Evolutionary conservation across 92 coral and sea anemone genomes (phyloP), one percentile per base, ranked within the genome.

Genomic region (Parazoanthus swiftii): DNA sequence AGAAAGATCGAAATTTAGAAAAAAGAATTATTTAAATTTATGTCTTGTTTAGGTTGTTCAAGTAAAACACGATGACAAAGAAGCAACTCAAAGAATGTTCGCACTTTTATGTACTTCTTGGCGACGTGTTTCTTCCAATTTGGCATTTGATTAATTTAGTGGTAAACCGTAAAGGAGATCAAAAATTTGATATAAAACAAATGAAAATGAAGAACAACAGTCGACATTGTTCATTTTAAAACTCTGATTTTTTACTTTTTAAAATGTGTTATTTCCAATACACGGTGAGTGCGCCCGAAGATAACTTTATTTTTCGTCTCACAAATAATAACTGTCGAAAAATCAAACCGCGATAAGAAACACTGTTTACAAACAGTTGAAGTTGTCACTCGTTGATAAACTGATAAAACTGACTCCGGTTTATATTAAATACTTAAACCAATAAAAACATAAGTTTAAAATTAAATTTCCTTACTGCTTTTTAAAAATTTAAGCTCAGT

Each of bases 361-460:
- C 4, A 54, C 59, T 63, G 25, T 63, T 16, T 42, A 38, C 46
- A 38, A 75, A 75, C 79, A 16, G 26, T 75, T 75, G 50, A 75
- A 39, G 46, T 76, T 76, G n/a, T 18, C 51, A 38, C 18, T 76
- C 51, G 79, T 37, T 39, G 79, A 76, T 76, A 39, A 76, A 72
- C n/a, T 63, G n/a, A 63, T 63, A 63, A 54, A 46, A 54, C 21
- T 63, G 70, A 20, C 26, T 63, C 70, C 70, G 25, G 26, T 2
- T n/a, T 23, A 20, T 82, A 81, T 79, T 79, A 56, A 79, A 56
- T 82, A 42, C 86, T 38, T 42, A 82, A 67, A 82, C 86, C 63
- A 82, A 66, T 82, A 42, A 82, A 67, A 66, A 82, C 39, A 36
- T 26, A 38, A 46, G 8, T 23, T n/a, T 67, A 39, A n/a, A 21